These are phyloP conservation scores for Agrenia bidenticulata DNA, from an alignment of 2,888 invertebrate genomes.

Conservation along the genomic window DNA sequence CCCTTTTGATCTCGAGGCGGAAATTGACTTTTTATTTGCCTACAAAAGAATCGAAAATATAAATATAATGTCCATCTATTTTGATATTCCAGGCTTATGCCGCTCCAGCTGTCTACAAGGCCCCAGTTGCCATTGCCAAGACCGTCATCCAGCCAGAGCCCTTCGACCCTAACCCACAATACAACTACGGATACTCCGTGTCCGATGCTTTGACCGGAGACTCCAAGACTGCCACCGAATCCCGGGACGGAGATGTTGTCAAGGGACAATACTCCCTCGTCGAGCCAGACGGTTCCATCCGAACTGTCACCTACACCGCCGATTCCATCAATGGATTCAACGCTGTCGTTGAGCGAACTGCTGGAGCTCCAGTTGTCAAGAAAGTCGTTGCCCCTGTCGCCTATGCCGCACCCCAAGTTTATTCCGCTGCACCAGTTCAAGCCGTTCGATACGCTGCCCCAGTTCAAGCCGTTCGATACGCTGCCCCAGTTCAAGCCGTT, in stretches of 20 bases:
- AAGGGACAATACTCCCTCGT: conserved; percentile 24
- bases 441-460: conserved; percentile 4
- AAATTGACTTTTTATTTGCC: too few relatives aligned
- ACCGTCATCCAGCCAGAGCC: conserved; percentile 32
- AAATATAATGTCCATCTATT: neutral
- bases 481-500: conserved; percentile 6
- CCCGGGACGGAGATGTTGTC: conserved; percentile 24
- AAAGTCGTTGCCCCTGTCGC: conserved; percentile 18
- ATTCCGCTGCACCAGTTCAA: conserved; percentile 13
- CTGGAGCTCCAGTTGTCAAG: conserved; percentile 1
- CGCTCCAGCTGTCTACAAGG: conserved; percentile 14
- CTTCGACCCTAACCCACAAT: conserved; percentile 32
- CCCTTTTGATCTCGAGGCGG: too few relatives aligned
- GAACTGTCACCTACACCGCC: conserved; percentile 30
- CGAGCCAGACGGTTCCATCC: conserved; percentile 27
- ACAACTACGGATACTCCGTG: conserved; percentile 39
- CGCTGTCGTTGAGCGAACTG: conserved; percentile 29
- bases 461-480: conserved; percentile 3
- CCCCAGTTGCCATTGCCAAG: conserved; percentile 20
- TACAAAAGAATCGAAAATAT: too few relatives aligned
- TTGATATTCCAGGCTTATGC: conserved; percentile 22
- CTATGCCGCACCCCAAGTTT: conserved; percentile 14
- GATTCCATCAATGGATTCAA: conserved; percentile 28
- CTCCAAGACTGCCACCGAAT: conserved; percentile 33
- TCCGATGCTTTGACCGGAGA: conserved; percentile 35